Conservation (phyloP, 2,797 vertebrate species). For the Falco berigora region DNA sequence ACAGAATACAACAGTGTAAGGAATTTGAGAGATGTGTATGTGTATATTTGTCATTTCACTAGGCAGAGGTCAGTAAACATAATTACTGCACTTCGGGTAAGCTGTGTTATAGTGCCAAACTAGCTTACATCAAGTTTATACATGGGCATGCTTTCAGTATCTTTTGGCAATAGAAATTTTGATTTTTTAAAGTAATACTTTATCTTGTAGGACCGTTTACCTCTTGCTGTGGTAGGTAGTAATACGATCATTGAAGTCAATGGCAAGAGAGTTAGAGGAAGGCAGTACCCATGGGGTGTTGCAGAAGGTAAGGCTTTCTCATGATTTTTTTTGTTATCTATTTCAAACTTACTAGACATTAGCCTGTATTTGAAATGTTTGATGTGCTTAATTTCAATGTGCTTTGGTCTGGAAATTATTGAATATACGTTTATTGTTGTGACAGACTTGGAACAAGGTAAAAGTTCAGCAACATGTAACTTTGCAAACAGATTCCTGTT, state of each 20-base stretch:
- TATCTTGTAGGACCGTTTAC: slow-evolving; percentile 89
- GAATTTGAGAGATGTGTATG: neutral
- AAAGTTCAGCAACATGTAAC: accelerated
- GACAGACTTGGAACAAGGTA: neutral
- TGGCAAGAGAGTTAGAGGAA: slow-evolving; percentile 89
- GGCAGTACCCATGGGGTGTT: slow-evolving; percentile 98
- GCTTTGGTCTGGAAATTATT: neutral
- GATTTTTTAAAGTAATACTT: neutral
- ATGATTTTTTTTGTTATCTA: neutral
- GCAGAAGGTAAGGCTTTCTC: slow-evolving; percentile 86
- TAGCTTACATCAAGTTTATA: neutral
- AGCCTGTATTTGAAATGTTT: neutral
- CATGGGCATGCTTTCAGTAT: neutral
- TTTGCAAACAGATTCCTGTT: neutral
- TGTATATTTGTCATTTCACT: neutral
- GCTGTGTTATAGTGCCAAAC: neutral
- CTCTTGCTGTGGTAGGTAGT: slow-evolving; percentile 96
- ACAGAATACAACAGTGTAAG: neutral
- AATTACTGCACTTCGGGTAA: neutral
- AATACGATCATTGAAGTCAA: slow-evolving; percentile 98
- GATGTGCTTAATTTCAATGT: neutral
- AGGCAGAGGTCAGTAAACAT: neutral
- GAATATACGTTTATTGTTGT: neutral
- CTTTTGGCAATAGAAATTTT: neutral
- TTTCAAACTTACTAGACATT: neutral